A percentile compares a stretch with the other conserved stretches of the same genome.
Evolutionary conservation across 2,113 vertebrate genomes (phyloP).

Genomic region (Lophius piscatorius): DNA sequence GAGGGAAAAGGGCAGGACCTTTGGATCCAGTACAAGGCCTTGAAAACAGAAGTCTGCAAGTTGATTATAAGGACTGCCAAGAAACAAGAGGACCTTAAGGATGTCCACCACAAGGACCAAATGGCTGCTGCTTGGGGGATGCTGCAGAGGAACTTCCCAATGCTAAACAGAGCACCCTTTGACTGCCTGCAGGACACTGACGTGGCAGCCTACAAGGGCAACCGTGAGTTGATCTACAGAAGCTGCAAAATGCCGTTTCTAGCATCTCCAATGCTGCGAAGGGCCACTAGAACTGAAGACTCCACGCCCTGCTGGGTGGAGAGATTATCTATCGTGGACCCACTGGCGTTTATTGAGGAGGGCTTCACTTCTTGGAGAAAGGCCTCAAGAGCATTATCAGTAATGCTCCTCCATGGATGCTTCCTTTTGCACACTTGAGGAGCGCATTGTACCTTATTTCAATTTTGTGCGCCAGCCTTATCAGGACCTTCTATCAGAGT

Average conservation of each 20-base stretch:
- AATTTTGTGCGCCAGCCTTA: too few relatives aligned
- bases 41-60: conserved; percentile 98
- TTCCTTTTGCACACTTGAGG: too few relatives aligned
- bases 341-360: too few relatives aligned
- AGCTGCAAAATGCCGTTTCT: conserved; percentile 92
- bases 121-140: conserved; percentile 98
- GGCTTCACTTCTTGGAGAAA: too few relatives aligned
- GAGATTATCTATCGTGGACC: conserved; percentile 94
- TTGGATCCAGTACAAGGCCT: conserved; percentile 95
- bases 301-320: conserved; percentile 85
- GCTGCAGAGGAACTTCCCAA: conserved; percentile 95
- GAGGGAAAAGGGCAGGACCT: conserved; percentile 96
- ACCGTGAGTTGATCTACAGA: conserved; percentile 98
- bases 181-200: conserved; percentile 98
- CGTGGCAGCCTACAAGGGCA: conserved; percentile 97
- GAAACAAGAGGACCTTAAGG: conserved; percentile 98
- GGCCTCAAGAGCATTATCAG: too few relatives aligned
- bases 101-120: conserved; percentile 96
- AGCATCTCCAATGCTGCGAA: conserved; percentile 98
- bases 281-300: conserved; percentile 89
- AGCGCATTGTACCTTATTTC: too few relatives aligned
- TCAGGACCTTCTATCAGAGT: too few relatives aligned
- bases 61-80: conserved; percentile 97
- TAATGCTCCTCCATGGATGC: too few relatives aligned
- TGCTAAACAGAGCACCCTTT: conserved; percentile 95